Conservation (phyloP, 2,113 vertebrate species). For the Lycaon pictus region DNA sequence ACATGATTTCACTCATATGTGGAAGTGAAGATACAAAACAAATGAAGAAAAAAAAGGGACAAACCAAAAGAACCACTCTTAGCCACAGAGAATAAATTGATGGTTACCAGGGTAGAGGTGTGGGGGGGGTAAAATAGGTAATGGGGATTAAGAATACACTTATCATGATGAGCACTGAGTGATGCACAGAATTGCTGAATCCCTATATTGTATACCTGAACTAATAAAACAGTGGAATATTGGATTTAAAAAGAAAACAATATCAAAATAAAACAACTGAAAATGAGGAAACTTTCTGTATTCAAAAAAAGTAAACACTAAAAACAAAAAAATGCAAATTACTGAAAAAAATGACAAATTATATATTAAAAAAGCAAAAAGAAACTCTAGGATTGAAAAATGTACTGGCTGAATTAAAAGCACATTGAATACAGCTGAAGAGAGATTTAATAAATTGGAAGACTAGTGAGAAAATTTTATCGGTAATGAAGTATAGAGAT, state of each 20-base stretch:
- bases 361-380: neutral
- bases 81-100: neutral
- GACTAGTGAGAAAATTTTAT: neutral
- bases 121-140: neutral
- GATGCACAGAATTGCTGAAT: neutral
- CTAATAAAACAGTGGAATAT: neutral
- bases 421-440: neutral
- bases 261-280: neutral
- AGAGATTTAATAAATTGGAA: neutral
- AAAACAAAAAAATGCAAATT: neutral
- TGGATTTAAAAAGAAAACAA: neutral
- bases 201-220: neutral
- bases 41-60: neutral
- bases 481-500: neutral
- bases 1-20: neutral
- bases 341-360: neutral
- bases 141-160: neutral
- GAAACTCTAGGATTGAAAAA: slow-evolving; percentile 26
- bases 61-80: neutral
- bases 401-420: neutral
- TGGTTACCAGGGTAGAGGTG: neutral
- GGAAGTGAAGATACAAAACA: neutral
- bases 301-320: neutral
- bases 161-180: neutral
- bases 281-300: neutral